Percentiles rank a stretch among this genome's conserved stretches.
phyloP scores from a whole-genome alignment of 2,888 invertebrate genomes.

The Sphaeridia pumilis region DNA sequence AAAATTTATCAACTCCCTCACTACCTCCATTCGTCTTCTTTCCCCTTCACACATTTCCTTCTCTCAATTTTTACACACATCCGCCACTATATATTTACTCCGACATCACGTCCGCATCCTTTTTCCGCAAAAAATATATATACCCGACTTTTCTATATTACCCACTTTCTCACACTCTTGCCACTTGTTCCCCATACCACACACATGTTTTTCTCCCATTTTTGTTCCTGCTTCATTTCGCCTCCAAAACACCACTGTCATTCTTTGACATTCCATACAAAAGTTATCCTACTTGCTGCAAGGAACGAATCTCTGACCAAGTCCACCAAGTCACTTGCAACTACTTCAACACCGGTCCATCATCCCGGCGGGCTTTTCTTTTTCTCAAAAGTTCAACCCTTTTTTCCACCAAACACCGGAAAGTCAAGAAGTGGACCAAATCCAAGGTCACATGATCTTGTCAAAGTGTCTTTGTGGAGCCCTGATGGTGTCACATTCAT shows the following conservation, averaged over 20 bases:
- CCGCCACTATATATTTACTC: background rate
- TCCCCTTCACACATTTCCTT: conserved; percentile 8
- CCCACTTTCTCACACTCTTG: too few relatives aligned
- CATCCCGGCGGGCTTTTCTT: background rate
- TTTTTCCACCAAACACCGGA: too few relatives aligned
- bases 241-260: conserved; percentile 17
- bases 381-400: background rate
- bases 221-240: conserved; percentile 14
- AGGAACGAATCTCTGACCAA: conserved; percentile 1
- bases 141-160: conserved; percentile 4
- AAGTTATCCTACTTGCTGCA: background rate
- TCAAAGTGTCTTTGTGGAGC: background rate
- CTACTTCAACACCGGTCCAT: background rate
- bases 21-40: conserved; percentile 8
- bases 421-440: too few relatives aligned
- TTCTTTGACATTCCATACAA: conserved; percentile 15
- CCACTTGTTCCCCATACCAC: too few relatives aligned
- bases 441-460: background rate
- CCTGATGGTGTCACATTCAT: too few relatives aligned
- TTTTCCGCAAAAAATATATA: background rate
- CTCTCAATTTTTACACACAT: conserved; percentile 2
- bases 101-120: background rate
- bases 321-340: background rate
- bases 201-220: too few relatives aligned
- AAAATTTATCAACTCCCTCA: conserved; percentile 19